Conservation (phyloP, 2,113 vertebrate genomes). For the Lipophrys pholis region DNA sequence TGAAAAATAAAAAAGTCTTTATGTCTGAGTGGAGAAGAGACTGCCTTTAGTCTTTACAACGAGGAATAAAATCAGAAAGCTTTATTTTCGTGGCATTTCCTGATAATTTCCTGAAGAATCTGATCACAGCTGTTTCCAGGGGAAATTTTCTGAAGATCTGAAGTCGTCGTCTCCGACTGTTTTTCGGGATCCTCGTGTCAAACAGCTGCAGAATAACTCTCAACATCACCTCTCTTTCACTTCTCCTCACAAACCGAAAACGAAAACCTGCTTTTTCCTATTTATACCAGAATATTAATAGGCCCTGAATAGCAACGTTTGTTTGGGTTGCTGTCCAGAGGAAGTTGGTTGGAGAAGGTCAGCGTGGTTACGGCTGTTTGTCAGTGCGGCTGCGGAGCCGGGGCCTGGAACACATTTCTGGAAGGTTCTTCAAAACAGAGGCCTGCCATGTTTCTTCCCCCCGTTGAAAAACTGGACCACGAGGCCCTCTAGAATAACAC, state of each 20-base stretch:
- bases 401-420: conserved; percentile 59
- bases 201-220: conserved; percentile 1
- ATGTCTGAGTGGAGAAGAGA: too few species aligned
- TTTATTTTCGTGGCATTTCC: conserved; percentile 13
- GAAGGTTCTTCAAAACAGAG: conserved; percentile 60
- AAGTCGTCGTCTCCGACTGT: background rate
- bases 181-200: conserved; percentile 6
- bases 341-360: conserved; percentile 58
- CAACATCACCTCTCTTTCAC: background rate
- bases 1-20: too few species aligned
- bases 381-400: conserved; percentile 44
- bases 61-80: background rate
- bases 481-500: conserved; percentile 68
- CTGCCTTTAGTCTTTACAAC: background rate
- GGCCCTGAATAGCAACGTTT: conserved; percentile 69
- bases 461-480: conserved; percentile 52
- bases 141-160: conserved; percentile 4
- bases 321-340: conserved; percentile 57
- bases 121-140: background rate
- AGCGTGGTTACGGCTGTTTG: conserved; percentile 62
- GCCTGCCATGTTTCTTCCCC: conserved; percentile 56
- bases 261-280: conserved; percentile 20
- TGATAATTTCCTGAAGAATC: conserved; percentile 13
- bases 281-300: conserved; percentile 64
- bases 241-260: background rate